Conservation (phyloP, 2,888 invertebrate genomes). For the Polyommatus icarus region DNA sequence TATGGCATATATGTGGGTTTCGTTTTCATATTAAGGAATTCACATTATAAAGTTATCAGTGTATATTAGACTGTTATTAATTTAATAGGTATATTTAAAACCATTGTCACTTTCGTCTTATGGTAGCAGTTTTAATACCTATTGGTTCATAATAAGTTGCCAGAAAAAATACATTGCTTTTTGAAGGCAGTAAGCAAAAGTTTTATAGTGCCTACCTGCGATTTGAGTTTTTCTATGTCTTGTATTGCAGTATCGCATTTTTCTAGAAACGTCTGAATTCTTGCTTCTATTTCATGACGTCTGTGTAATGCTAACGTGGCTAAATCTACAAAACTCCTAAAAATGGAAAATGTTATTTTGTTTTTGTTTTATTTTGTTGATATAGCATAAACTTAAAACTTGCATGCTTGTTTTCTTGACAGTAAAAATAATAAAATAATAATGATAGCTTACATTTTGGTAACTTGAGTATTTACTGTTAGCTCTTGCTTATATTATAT, state of each 20-base stretch:
- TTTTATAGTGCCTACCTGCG: constrained; percentile 53
- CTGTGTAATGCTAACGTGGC: constrained; percentile 66
- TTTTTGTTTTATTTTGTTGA: neutral
- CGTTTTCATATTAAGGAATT: too few relatives aligned
- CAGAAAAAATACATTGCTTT: neutral
- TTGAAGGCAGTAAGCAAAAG: neutral
- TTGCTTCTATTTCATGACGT: constrained; percentile 64
- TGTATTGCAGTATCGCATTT: constrained; percentile 66
- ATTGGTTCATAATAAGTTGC: neutral
- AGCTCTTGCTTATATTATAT: neutral
- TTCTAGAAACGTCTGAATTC: constrained; percentile 56
- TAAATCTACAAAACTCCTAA: constrained; percentile 70
- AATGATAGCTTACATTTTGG: neutral
- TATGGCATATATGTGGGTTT: too few relatives aligned
- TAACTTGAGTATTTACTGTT: neutral
- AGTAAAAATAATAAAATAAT: neutral
- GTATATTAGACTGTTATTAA: too few relatives aligned
- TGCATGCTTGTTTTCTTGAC: neutral
- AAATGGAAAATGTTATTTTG: constrained; percentile 45
- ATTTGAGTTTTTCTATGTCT: constrained; percentile 61
- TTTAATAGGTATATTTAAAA: neutral
- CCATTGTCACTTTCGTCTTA: neutral
- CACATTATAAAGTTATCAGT: too few relatives aligned
- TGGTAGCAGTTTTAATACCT: too few relatives aligned
- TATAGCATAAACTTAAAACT: constrained; percentile 11